phyloP scores from a whole-genome alignment of 2,113 vertebrate genomes.

The Percina caprodes region DNA sequence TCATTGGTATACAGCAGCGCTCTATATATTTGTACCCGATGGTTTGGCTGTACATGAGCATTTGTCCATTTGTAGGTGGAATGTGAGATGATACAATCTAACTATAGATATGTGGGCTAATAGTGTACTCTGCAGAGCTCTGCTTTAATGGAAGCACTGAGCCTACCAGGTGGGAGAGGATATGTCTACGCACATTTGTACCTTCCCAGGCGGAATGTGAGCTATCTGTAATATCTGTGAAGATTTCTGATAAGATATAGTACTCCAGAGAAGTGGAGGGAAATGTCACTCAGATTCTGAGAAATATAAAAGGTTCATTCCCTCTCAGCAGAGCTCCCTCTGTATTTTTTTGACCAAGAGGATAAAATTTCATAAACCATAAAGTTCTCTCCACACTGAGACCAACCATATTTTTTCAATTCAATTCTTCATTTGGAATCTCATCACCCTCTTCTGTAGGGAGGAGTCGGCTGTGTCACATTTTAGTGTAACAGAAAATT shows the following conservation, averaged over 20 bases:
- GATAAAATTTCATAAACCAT: conserved; percentile 13
- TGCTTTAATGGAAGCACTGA: conserved; percentile 17
- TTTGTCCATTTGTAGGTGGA: conserved; percentile 44
- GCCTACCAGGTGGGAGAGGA: conserved; percentile 3
- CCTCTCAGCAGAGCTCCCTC: not conserved
- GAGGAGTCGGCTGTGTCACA: not conserved
- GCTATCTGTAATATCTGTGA: conserved; percentile 28
- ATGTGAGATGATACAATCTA: conserved; percentile 44
- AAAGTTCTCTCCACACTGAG: not conserved
- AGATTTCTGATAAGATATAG: conserved; percentile 8
- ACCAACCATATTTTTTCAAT: conserved; percentile 6
- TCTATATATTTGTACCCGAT: conserved; percentile 8
- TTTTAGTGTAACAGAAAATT: conserved; percentile 4
- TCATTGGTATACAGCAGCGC: not conserved
- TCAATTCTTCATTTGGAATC: conserved; percentile 26
- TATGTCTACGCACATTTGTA: not conserved
- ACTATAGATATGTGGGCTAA: conserved; percentile 28
- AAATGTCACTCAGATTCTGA: conserved; percentile 29
- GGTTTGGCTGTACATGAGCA: conserved; percentile 3
- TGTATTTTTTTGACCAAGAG: conserved; percentile 29
- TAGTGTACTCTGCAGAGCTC: conserved; percentile 7
- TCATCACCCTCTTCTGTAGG: conserved; percentile 18
- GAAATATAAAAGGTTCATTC: conserved; percentile 13
- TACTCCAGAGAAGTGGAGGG: conserved; percentile 33
- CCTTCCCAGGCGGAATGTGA: conserved; percentile 31